These are phyloP conservation scores for Umimayanthus chanpuru DNA, from an alignment of 92 coral and sea anemone species.

Conservation along the genomic window DNA sequence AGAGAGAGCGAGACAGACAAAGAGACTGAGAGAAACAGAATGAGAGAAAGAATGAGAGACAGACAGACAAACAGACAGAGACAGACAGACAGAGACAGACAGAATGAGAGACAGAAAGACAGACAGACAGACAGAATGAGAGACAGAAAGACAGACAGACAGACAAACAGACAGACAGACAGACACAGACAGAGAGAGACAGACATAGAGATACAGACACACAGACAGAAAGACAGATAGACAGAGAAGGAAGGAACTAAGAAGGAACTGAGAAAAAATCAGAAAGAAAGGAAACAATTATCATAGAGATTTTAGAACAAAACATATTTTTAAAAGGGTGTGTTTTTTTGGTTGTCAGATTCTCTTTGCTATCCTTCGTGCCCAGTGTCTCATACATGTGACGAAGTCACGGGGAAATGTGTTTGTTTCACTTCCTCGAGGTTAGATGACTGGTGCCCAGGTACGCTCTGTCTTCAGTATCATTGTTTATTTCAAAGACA, in stretches of 20 bases:
- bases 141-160: too few relatives aligned
- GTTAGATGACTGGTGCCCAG: constrained; percentile 5
- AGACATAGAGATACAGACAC: background rate
- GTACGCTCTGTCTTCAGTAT: background rate
- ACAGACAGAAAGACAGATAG: background rate
- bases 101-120: too few relatives aligned
- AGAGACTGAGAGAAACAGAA: too few relatives aligned
- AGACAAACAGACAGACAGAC: background rate
- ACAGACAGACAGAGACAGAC: too few relatives aligned
- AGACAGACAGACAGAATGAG: too few relatives aligned
- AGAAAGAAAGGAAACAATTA: background rate
- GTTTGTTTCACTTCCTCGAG: constrained; percentile 1
- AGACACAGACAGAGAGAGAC: background rate
- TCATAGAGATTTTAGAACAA: too few relatives aligned
- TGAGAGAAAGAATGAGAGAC: too few relatives aligned
- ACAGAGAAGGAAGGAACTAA: too few relatives aligned
- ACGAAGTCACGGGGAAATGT: constrained; percentile 15
- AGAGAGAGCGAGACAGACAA: too few relatives aligned
- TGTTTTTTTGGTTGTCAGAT: background rate
- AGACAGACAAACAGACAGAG: too few relatives aligned
- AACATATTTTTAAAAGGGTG: background rate
- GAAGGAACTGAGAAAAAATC: too few relatives aligned
- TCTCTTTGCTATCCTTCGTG: constrained; percentile 29
- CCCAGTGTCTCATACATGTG: constrained; percentile 6
- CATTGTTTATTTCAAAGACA: background rate